phyloP scores from a whole-genome alignment of 2,113 vertebrate species.

The Chlamydotis undulata region DNA sequence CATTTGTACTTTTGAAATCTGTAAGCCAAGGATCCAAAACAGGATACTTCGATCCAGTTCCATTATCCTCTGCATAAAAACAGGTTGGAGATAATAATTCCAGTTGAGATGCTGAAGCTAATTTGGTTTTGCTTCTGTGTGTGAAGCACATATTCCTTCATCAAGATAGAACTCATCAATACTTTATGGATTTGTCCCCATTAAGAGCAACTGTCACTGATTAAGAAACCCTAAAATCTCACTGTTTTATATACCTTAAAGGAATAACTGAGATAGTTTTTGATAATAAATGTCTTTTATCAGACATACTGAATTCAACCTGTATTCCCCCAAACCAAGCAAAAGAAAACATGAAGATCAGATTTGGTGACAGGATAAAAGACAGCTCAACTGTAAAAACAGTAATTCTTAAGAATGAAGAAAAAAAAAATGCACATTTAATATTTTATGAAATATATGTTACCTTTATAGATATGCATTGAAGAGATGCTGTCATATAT shows the following conservation, averaged over 20 bases:
- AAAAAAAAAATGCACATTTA: neutral
- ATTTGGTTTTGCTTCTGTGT: neutral
- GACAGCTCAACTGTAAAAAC: neutral
- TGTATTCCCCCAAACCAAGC: accelerated
- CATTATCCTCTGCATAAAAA: neutral
- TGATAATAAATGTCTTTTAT: neutral
- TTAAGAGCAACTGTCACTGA: neutral
- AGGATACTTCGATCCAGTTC: neutral
- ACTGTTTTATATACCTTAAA: neutral
- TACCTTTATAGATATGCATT: neutral
- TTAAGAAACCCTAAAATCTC: accelerated
- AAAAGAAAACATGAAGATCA: neutral
- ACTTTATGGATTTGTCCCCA: neutral
- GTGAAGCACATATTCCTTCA: neutral
- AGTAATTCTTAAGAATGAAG: neutral
- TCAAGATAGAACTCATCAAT: neutral
- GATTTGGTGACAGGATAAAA: neutral
- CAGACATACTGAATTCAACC: neutral
- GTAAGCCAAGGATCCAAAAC: neutral
- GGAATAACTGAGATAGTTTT: neutral
- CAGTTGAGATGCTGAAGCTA: neutral
- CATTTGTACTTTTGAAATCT: neutral
- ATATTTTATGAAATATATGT: neutral
- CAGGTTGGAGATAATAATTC: neutral
- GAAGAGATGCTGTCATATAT: neutral